A percentile compares a stretch with the other conserved stretches of the same genome.
Evolutionary conservation across 2,888 invertebrate genomes (phyloP).

Genomic region (Hanleya hanleyi): DNA sequence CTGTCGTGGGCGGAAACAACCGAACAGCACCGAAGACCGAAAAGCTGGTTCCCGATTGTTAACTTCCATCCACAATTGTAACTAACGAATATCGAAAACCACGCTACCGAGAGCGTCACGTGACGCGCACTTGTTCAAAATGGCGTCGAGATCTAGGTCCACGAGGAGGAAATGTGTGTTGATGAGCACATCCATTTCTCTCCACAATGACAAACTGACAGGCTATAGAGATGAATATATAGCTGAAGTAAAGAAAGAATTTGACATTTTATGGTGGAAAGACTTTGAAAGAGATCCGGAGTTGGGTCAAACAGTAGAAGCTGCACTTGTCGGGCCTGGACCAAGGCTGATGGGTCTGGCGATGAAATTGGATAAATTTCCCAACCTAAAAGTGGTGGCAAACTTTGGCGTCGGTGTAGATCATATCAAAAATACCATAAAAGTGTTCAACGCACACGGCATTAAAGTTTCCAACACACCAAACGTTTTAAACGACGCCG

Average conservation of each 20-base stretch:
- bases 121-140: neutral
- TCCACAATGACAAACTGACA: neutral
- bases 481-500: conserved; percentile 13
- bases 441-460: conserved; percentile 4
- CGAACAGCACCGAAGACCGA: neutral
- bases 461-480: conserved; percentile 16
- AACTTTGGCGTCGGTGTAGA: conserved; percentile 14
- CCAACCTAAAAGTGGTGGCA: conserved; percentile 9
- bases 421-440: conserved; percentile 11
- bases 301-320: neutral
- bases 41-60: no score
- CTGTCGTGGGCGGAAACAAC: neutral
- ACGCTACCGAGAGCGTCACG: no score
- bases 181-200: neutral
- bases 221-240: neutral
- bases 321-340: neutral
- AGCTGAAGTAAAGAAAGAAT: neutral
- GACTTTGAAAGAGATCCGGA: neutral
- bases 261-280: neutral
- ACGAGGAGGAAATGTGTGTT: neutral
- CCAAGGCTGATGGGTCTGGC: neutral
- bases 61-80: no score
- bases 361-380: conserved; percentile 1
- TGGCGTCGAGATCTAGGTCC: no score
- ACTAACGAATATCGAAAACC: no score